Percentiles rank a stretch among this genome's conserved stretches.
Evolutionary conservation across 2,797 vertebrate genomes (phyloP).

Genomic region (Erithacus rubecula): DNA sequence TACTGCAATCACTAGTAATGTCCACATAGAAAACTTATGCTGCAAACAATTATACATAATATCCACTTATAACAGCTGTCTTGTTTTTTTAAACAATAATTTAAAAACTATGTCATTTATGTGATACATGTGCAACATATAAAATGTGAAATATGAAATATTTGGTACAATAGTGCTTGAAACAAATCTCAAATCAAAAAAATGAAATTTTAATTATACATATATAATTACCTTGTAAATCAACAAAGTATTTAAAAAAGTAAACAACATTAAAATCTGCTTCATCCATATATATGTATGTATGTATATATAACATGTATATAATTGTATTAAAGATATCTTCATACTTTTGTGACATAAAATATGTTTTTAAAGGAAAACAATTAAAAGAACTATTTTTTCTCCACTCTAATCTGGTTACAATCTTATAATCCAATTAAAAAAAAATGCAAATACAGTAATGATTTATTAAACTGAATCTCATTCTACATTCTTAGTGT

Average conservation of each 20-base stretch:
- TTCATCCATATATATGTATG: constrained; percentile 83
- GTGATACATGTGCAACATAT: constrained; percentile 82
- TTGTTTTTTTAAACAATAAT: constrained; percentile 81
- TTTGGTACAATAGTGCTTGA: constrained; percentile 86
- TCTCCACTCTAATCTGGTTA: constrained; percentile 83
- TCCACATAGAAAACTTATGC: constrained; percentile 82
- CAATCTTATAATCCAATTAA: constrained; percentile 79
- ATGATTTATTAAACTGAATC: constrained; percentile 80
- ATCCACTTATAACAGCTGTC: constrained; percentile 81
- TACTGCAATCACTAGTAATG: constrained; percentile 84
- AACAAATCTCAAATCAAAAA: constrained; percentile 83
- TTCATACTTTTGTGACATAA: constrained; percentile 84
- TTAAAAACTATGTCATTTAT: constrained; percentile 82
- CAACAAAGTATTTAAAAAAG: constrained; percentile 85
- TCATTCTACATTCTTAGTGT: constrained; percentile 77
- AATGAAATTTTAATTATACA: constrained; percentile 82
- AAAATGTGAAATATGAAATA: constrained; percentile 86
- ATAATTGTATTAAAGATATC: constrained; percentile 82
- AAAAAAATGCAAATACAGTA: constrained; percentile 79
- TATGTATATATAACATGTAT: constrained; percentile 83
- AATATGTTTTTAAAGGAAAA: constrained; percentile 83
- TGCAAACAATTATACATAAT: constrained; percentile 83
- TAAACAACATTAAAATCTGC: constrained; percentile 87
- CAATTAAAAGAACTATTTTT: constrained; percentile 79
- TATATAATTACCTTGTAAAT: constrained; percentile 83